Base-by-base conservation (phyloP, 2,888 invertebrate genomes). In the Eilema griseolum region DNA sequence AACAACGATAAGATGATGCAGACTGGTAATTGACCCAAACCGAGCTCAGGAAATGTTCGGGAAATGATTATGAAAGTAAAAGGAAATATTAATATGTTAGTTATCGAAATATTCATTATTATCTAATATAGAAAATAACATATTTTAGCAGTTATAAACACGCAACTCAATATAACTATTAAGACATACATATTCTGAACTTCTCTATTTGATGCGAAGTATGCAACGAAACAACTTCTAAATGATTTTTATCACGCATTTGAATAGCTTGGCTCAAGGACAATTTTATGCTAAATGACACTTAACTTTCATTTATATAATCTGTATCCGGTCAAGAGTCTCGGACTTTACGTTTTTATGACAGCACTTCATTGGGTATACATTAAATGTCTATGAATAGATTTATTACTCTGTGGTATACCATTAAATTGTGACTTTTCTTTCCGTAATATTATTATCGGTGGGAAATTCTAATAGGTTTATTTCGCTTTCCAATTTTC, bases 281-380 rank as follows among this genome's bases (percentile, higher is more conserved):
- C 16, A 26, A 11, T 37, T 24, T 26, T 62, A 31, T 57, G 14
- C 26, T 62, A 62, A 63, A 68, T 61, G 28, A 11, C 28, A 33
- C 24, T 57, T 57, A n/a, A 69, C 68, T 69, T 69, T 69, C 62
- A 63, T 63, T 56, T 69, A 62, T 61, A 60, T 67, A 60, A 28
- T 28, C 14, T 12, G 7, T 61, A 41, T 46, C 46, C 46, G 28
- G 31, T 23, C 14, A 60, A 31, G 23, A 41, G 14, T 5, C 24
- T 52, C 8, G 52, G 20, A n/a, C 8, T 52, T 20, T 2, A 52
- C 2, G n/a, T n/a, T 52, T 52, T 52, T 52, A 52, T 52, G n/a
- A 52, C 8, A 52, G n/a, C 41, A 41, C 41, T 41, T 16, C 33
- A 4, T 37, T 37, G 37, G 37, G 12, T 0, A 14, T 46, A 46